Evolutionary conservation across 2,113 vertebrate genomes (phyloP), one percentile per base, ranked within the genome.

Genomic region (Cygnus buccinator): DNA sequence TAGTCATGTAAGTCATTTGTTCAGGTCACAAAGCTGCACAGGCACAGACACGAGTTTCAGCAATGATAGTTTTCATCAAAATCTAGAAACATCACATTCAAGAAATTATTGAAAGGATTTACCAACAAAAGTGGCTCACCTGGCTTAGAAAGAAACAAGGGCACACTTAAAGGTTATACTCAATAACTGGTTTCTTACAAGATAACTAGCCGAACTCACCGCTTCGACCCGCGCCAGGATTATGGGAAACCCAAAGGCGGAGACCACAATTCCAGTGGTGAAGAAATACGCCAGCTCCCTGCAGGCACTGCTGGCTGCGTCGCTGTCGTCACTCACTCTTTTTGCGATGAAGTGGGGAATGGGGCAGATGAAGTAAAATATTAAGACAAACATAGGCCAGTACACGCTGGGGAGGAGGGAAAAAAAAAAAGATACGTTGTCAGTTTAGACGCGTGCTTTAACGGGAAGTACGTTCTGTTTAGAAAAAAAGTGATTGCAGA

Each of bases 191-290:
- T 13, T 28, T 3, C 12, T 70, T 44, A 46, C 4, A 20, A 41
- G 2, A 3, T 0, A 75, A 13, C 2, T 3, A 67, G 62, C 82
- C 76, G 54, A 61, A 98, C 99, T 98, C 92, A 99, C 99, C 89
- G 98, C 97, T 58, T 29, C 41, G 7, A 91, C 97, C 13, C 99
- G 98, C 13, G 99, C 99, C 3, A 99, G 98, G 81, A 99, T 97
- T 54, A 99, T 95, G 2, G 99, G 99, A 13, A 99, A 97, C 10
- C 99, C 99, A 80, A 99, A 99, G 20, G 99, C 97, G 59, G 99
- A 99, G 39, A 99, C 98, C 33, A 99, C 99, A 14, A 99, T 99
- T 25, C 99, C 99, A 9, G 99, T 99, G 25, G 99, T 99, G 96
- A 99, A 97, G 97, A 99, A 99, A 93, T 98, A 99, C 0, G 99